Percentiles rank a stretch among this genome's conserved stretches.
Conservation (phyloP, 2,797 vertebrate species). For the Epinephelus malabaricus region DNA sequence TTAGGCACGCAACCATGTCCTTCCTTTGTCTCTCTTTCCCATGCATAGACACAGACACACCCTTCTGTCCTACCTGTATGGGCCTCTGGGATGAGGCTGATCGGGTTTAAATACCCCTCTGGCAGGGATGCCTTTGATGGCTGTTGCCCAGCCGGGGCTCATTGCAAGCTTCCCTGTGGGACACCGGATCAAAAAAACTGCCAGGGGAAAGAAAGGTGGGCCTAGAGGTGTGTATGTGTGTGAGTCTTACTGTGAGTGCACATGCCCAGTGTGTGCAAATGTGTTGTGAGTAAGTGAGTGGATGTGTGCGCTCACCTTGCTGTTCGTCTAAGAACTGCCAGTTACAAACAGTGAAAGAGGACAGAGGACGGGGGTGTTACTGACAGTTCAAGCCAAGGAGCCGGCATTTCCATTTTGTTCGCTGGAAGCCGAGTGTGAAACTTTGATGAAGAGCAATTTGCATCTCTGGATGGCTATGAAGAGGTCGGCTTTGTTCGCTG, state of each 20-base stretch:
- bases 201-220: conserved; percentile 52
- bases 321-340: conserved; percentile 56
- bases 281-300: conserved; percentile 36
- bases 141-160: conserved; percentile 63
- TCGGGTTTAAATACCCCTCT: conserved; percentile 68
- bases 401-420: conserved; percentile 78
- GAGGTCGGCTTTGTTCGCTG: conserved; percentile 80
- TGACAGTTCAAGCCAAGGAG: conserved; percentile 63
- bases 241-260: conserved; percentile 31
- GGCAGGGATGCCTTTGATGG: conserved; percentile 77
- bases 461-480: conserved; percentile 83
- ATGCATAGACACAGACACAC: conserved; percentile 26
- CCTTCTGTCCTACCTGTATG: conserved; percentile 61
- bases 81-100: conserved; percentile 62
- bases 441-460: conserved; percentile 85
- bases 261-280: conserved; percentile 49
- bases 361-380: conserved; percentile 66
- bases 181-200: conserved; percentile 71
- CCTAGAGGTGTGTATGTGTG: conserved; percentile 27
- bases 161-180: conserved; percentile 65
- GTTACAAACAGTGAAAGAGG: conserved; percentile 57
- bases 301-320: conserved; percentile 68
- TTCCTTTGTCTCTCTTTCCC: conserved; percentile 40
- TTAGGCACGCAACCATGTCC: conserved; percentile 12
- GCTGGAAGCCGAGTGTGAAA: conserved; percentile 83